A percentile compares a stretch with the other conserved stretches of the same genome.
Evolutionary conservation across 2,888 invertebrate genomes (phyloP).

Genomic region (Pantelozetes paolii): DNA sequence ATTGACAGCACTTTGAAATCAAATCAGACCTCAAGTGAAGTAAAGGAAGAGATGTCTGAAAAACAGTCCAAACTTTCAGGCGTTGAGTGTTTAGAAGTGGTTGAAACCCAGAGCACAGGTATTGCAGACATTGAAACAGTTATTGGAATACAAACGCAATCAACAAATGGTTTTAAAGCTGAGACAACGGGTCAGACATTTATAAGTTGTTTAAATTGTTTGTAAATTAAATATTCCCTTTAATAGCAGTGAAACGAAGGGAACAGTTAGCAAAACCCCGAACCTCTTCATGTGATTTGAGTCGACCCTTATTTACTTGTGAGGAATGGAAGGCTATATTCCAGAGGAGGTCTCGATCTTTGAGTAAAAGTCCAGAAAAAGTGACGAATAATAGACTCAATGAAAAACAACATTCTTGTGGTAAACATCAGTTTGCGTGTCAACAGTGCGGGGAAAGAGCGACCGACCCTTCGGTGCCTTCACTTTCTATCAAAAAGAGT

Average conservation of each 20-base stretch:
- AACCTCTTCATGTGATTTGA: constrained; percentile 7
- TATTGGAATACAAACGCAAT: constrained; percentile 29
- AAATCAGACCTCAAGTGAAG: neutral
- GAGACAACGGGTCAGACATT: neutral
- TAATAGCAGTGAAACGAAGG: constrained; percentile 1
- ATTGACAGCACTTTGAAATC: neutral
- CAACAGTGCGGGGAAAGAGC: constrained; percentile 39
- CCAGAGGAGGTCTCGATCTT: constrained; percentile 11
- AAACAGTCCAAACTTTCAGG: neutral
- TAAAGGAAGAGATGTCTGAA: neutral
- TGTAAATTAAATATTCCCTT: neutral
- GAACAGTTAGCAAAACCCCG: neutral
- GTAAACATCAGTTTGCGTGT: constrained; percentile 39
- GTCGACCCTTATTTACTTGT: constrained; percentile 20
- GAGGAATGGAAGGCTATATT: constrained; percentile 25
- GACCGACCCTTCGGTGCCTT: constrained; percentile 20
- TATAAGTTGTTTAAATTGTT: neutral
- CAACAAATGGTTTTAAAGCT: neutral
- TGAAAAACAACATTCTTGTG: constrained; percentile 9
- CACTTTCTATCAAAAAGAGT: constrained; percentile 25
- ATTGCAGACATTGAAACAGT: no score
- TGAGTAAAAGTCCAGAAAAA: constrained; percentile 28
- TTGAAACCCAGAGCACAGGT: no score
- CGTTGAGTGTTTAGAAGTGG: no score
- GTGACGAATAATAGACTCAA: neutral